These are phyloP conservation scores for Squalus acanthias DNA, from an alignment of 2,797 vertebrate species.

Conservation along the genomic window DNA sequence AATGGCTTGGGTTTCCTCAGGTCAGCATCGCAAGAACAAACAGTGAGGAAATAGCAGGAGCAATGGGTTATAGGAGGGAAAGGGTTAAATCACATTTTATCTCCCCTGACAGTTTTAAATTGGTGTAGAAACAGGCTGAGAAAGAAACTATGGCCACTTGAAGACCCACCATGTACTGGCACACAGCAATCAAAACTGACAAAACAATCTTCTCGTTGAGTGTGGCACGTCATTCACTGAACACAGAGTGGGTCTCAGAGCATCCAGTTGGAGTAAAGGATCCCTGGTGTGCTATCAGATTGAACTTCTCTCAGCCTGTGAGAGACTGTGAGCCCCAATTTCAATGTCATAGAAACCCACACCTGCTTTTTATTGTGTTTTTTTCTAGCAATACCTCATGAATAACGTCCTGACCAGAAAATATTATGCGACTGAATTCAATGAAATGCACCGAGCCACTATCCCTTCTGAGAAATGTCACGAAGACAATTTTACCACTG, in stretches of 20 bases:
- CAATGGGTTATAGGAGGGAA: background rate
- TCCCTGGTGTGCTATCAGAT: background rate
- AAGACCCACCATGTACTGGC: background rate
- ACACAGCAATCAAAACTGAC: constrained; percentile 1
- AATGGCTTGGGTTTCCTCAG: too few relatives aligned
- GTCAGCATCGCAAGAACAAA: background rate
- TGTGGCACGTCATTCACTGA: background rate
- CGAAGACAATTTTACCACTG: background rate
- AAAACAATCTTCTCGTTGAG: background rate
- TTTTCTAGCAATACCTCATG: background rate
- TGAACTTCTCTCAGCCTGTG: background rate
- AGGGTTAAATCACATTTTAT: background rate
- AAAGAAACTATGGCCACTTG: background rate
- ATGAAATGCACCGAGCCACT: background rate
- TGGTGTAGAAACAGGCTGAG: background rate
- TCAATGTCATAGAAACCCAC: background rate
- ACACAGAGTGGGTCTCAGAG: background rate
- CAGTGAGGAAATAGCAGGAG: background rate
- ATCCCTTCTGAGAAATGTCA: background rate
- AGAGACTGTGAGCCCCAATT: background rate
- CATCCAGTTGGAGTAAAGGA: background rate
- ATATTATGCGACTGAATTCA: background rate
- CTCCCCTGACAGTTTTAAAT: background rate
- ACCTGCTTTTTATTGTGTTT: background rate
- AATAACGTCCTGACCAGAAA: background rate